These are phyloP conservation scores for Paratrypauchen microcephalus DNA, from an alignment of 2,797 vertebrate genomes.

Conservation along the genomic window DNA sequence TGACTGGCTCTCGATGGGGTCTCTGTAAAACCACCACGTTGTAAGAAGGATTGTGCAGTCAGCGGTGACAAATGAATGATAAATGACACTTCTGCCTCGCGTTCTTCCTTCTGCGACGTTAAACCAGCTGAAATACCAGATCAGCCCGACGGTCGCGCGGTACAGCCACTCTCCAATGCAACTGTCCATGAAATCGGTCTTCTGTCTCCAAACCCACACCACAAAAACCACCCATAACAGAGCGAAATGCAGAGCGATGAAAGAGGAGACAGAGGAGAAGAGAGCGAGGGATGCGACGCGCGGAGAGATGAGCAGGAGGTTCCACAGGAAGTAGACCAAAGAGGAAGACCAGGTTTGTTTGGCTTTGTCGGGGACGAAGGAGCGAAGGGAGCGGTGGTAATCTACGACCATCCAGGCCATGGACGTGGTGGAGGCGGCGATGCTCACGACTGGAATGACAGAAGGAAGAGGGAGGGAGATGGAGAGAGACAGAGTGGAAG, in stretches of 20 bases:
- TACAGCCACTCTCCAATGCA: slow-evolving; percentile 83
- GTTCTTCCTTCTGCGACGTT: slow-evolving; percentile 85
- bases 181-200: slow-evolving; percentile 88
- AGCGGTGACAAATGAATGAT: slow-evolving; percentile 80
- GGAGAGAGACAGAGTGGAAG: not conserved
- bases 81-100: slow-evolving; percentile 80
- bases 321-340: slow-evolving; percentile 90
- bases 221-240: slow-evolving; percentile 81
- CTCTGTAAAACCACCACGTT: slow-evolving; percentile 75
- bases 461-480: not conserved
- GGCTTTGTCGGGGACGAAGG: slow-evolving; percentile 85
- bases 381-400: slow-evolving; percentile 90
- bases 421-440: slow-evolving; percentile 82
- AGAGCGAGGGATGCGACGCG: slow-evolving; percentile 82
- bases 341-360: slow-evolving; percentile 79
- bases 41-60: slow-evolving; percentile 79
- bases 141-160: slow-evolving; percentile 83
- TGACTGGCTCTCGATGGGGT: slow-evolving; percentile 39
- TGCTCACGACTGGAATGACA: slow-evolving; percentile 79
- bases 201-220: slow-evolving; percentile 85
- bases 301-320: slow-evolving; percentile 87
- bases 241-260: slow-evolving; percentile 78
- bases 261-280: slow-evolving; percentile 79
- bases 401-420: slow-evolving; percentile 93
- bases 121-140: slow-evolving; percentile 98